Evolutionary conservation across 2,888 invertebrate genomes (phyloP).

Genomic region (Drosophila lacicola): DNA sequence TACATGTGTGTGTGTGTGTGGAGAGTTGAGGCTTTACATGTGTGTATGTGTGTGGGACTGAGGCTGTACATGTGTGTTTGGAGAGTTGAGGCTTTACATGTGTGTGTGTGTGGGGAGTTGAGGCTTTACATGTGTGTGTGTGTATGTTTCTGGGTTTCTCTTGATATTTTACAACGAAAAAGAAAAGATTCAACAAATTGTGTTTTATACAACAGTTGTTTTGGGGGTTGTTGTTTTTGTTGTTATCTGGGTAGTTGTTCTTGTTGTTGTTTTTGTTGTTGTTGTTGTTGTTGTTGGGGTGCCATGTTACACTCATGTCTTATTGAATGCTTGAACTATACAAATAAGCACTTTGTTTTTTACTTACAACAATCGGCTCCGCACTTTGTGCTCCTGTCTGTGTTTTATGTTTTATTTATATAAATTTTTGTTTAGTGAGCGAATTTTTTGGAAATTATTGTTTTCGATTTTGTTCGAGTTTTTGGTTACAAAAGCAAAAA

Average conservation of each 20-base stretch:
- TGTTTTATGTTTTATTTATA: slow-evolving; percentile 61
- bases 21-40: neutral
- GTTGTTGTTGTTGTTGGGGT: slow-evolving; percentile 35
- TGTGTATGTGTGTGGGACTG: slow-evolving; percentile 5
- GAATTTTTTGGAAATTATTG: slow-evolving; percentile 47
- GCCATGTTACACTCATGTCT: slow-evolving; percentile 49
- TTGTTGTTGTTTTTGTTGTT: slow-evolving; percentile 24
- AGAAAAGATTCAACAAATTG: slow-evolving; percentile 7
- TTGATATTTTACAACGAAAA: neutral
- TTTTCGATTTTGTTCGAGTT: slow-evolving; percentile 69
- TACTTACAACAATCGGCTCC: slow-evolving; percentile 98
- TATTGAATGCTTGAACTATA: slow-evolving; percentile 51
- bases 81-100: neutral
- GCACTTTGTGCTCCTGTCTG: slow-evolving; percentile 94
- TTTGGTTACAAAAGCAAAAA: slow-evolving; percentile 54
- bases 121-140: slow-evolving; percentile 24
- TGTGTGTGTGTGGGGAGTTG: slow-evolving; percentile 17
- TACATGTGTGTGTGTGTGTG: no score
- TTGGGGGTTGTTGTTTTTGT: slow-evolving; percentile 27
- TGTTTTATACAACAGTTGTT: slow-evolving; percentile 24
- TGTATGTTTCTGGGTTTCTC: slow-evolving; percentile 10
- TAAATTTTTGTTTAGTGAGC: slow-evolving; percentile 38
- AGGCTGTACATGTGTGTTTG: no score
- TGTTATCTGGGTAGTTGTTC: slow-evolving; percentile 4
- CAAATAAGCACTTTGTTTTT: slow-evolving; percentile 73